A percentile compares a stretch with the other conserved stretches of the same genome.
phyloP scores from a whole-genome alignment of 1,140 invertebrate species.

The Diabrotica virgifera region DNA sequence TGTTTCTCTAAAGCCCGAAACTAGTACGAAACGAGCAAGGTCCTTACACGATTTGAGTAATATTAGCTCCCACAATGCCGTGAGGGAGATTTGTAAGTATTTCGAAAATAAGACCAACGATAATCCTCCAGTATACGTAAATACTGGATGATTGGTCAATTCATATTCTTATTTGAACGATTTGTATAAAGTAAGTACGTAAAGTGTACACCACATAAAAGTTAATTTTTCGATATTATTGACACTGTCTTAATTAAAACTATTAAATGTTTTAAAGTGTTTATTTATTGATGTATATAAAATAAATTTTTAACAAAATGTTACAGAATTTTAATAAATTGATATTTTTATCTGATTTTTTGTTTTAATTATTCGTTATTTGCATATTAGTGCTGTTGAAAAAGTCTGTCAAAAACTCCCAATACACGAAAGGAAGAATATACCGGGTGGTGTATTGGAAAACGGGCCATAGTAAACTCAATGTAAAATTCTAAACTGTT shows the following conservation, averaged over 20 bases:
- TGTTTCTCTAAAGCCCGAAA: slow-evolving; percentile 48
- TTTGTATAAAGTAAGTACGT: slow-evolving; percentile 15
- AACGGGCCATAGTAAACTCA: too few relatives aligned
- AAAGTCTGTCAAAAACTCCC: too few relatives aligned
- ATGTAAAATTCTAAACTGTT: too few relatives aligned
- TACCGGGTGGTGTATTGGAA: too few relatives aligned
- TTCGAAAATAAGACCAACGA: slow-evolving; percentile 51
- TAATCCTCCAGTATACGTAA: background rate
- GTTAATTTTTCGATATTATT: too few relatives aligned
- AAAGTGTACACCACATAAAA: slow-evolving; percentile 17
- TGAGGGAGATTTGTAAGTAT: slow-evolving; percentile 60
- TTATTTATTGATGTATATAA: slow-evolving; percentile 6
- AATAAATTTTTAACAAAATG: slow-evolving; percentile 4
- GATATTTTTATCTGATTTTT: background rate
- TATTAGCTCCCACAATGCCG: slow-evolving; percentile 46
- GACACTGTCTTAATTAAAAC: too few relatives aligned
- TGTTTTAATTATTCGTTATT: background rate
- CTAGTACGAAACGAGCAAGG: slow-evolving; percentile 53
- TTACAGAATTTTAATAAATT: slow-evolving; percentile 8
- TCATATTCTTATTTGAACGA: slow-evolving; percentile 16
- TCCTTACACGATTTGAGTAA: slow-evolving; percentile 59
- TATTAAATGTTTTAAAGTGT: background rate
- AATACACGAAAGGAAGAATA: too few relatives aligned
- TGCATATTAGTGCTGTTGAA: too few relatives aligned
- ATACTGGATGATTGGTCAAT: slow-evolving; percentile 5